Percentiles rank a stretch among this genome's conserved stretches.
These are phyloP conservation scores for Copidosoma aretas DNA, from an alignment of 2,888 invertebrate genomes.

Conservation along the genomic window DNA sequence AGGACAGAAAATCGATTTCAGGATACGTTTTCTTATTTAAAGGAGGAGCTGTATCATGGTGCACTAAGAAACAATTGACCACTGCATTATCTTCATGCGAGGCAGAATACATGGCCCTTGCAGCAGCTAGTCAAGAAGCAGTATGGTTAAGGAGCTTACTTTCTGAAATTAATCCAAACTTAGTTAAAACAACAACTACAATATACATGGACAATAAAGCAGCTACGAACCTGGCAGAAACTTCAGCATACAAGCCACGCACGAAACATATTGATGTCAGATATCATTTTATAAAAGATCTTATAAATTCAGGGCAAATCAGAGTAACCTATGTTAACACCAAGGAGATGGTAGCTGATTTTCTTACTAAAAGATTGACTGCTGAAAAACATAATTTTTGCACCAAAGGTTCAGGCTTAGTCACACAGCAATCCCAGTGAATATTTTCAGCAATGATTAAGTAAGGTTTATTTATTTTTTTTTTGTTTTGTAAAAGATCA, in stretches of 20 bases:
- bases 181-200: background rate
- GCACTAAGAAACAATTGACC: conserved; percentile 47
- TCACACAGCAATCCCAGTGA: too few species aligned
- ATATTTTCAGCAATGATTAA: too few species aligned
- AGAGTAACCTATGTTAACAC: conserved; percentile 45
- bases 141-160: conserved; percentile 41
- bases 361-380: conserved; percentile 45
- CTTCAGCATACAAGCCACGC: conserved; percentile 42
- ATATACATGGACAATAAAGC: conserved; percentile 48
- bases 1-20: conserved; percentile 50
- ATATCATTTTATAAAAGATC: conserved; percentile 33
- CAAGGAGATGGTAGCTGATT: conserved; percentile 45
- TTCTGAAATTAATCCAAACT: conserved; percentile 29
- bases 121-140: conserved; percentile 45
- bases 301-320: conserved; percentile 31
- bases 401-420: too few species aligned
- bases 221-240: conserved; percentile 42
- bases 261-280: conserved; percentile 44
- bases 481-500: too few species aligned
- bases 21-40: conserved; percentile 46
- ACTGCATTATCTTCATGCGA: conserved; percentile 44
- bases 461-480: too few species aligned
- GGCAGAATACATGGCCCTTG: conserved; percentile 45
- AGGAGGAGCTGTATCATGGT: conserved; percentile 47
- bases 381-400: background rate